These are phyloP conservation scores for Proales similis DNA, from an alignment of 1,140 invertebrate genomes.

Conservation along the genomic window DNA sequence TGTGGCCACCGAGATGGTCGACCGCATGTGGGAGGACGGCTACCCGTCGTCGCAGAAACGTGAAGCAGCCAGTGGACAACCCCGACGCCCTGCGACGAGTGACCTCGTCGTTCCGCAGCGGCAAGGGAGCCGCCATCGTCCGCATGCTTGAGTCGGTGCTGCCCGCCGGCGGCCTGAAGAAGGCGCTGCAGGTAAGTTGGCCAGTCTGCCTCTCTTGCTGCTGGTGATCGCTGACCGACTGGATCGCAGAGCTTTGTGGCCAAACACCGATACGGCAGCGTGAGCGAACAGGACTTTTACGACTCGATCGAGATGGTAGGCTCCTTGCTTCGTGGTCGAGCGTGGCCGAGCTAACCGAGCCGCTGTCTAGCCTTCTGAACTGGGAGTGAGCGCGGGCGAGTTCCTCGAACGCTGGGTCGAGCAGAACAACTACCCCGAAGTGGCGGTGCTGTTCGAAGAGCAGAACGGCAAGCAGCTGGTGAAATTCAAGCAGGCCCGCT, in stretches of 20 bases:
- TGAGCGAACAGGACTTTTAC: conserved; percentile 3
- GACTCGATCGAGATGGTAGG: conserved; percentile 13
- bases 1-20: conserved; percentile 9
- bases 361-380: conserved; percentile 1
- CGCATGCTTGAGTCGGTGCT: conserved; percentile 22
- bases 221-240: neutral
- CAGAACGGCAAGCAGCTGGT: conserved; percentile 3
- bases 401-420: conserved; percentile 20
- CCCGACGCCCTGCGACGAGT: neutral
- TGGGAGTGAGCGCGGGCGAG: neutral
- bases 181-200: neutral
- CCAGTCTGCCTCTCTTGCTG: neutral
- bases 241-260: neutral
- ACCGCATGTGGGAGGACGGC: conserved; percentile 25
- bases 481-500: conserved; percentile 15
- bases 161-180: neutral
- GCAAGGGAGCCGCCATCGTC: conserved; percentile 26
- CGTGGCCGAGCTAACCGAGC: neutral
- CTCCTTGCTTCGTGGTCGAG: neutral
- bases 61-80: neutral
- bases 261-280: conserved; percentile 14
- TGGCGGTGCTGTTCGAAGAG: conserved; percentile 14
- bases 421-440: conserved; percentile 37
- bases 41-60: neutral
- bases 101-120: neutral